phyloP scores from a whole-genome alignment of 2,888 invertebrate genomes.

The Rutpela maculata region DNA sequence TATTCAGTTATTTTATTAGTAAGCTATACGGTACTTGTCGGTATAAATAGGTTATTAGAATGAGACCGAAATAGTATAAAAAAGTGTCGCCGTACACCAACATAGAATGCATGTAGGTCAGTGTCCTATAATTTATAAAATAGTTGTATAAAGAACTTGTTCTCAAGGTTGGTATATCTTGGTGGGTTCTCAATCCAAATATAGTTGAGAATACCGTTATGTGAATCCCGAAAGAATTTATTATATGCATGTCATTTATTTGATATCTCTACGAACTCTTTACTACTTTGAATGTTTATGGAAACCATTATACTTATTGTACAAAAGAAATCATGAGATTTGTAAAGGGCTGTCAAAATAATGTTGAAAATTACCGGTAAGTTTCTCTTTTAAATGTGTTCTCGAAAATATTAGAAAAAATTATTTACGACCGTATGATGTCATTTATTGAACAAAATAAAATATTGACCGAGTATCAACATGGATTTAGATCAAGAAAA shows the following conservation, averaged over 20 bases:
- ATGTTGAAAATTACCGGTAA: no score
- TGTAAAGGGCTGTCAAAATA: no score
- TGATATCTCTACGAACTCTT: not conserved
- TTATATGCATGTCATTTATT: not conserved
- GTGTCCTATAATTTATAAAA: constrained; percentile 1
- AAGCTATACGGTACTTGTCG: not conserved
- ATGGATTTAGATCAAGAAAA: no score
- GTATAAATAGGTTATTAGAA: not conserved
- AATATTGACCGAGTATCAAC: no score
- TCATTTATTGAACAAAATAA: no score
- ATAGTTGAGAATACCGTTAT: not conserved
- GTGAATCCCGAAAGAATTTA: not conserved
- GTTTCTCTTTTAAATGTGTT: no score
- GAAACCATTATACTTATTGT: no score
- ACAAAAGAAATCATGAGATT: no score
- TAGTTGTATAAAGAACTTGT: not conserved
- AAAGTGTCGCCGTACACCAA: not conserved
- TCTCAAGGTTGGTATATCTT: not conserved
- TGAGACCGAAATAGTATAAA: not conserved
- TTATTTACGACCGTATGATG: no score
- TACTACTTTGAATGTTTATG: no score
- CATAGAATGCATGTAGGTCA: not conserved
- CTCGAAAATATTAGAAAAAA: no score
- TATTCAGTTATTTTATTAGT: not conserved
- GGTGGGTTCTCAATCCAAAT: constrained; percentile 1